Percentiles rank a stretch among this genome's conserved stretches.
These are phyloP conservation scores for Glomeris marginata DNA, from an alignment of 2,888 invertebrate species.

Conservation along the genomic window DNA sequence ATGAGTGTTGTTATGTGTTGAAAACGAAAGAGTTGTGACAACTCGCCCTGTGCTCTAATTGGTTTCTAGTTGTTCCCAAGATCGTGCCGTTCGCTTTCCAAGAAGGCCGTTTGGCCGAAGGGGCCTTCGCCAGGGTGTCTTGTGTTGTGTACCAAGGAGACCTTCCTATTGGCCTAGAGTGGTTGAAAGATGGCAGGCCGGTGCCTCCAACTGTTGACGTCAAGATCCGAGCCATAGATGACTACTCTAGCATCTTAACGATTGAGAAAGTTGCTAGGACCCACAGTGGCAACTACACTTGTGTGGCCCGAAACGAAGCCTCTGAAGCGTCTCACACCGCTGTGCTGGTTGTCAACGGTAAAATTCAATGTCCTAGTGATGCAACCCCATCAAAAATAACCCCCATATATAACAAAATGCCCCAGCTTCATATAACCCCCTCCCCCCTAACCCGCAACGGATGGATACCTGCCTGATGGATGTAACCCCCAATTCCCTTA, in stretches of 20 bases:
- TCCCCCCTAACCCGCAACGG: too few species aligned
- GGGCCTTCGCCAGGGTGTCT: constrained; percentile 1
- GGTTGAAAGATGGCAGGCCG: constrained; percentile 2
- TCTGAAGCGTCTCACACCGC: constrained; percentile 2
- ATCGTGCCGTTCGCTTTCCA: neutral
- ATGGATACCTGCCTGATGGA: too few species aligned
- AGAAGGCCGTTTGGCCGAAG: constrained; percentile 1
- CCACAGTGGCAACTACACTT: constrained; percentile 3
- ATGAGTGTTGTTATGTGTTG: too few species aligned
- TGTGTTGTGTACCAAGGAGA: constrained; percentile 8
- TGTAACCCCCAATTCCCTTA: too few species aligned
- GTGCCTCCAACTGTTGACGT: neutral
- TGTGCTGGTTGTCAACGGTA: constrained; percentile 5
- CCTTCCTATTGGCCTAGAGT: constrained; percentile 1
- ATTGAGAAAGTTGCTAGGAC: neutral
- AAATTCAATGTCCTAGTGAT: neutral
- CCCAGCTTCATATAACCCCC: too few species aligned
- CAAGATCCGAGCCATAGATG: constrained; percentile 1
- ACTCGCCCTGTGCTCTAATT: too few species aligned
- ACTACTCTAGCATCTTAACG: constrained; percentile 4
- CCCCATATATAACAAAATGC: too few species aligned
- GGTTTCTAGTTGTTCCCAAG: too few species aligned
- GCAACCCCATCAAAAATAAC: too few species aligned
- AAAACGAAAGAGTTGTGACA: too few species aligned
- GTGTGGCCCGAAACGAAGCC: constrained; percentile 3